Evolutionary conservation across 35 echinoderm and acorn worm genomes (phyloP).

Genomic region (Anneissia japonica): DNA sequence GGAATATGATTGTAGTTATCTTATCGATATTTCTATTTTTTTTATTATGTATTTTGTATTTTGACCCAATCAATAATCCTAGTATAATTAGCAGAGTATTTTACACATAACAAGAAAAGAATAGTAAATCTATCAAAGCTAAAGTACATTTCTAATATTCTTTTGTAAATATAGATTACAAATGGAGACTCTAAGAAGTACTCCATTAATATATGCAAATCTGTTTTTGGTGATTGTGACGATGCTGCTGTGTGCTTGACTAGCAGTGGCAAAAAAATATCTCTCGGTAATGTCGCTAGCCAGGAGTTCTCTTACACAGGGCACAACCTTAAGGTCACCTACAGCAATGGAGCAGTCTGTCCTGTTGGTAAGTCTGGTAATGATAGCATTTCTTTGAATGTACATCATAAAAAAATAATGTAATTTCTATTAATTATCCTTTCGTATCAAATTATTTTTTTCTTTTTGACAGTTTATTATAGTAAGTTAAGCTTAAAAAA

Average conservation of each 20-base stretch:
- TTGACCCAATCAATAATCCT: too few species aligned
- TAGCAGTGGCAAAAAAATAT: background rate
- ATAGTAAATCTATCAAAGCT: too few species aligned
- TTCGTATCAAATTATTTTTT: background rate
- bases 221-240: conserved; percentile 19
- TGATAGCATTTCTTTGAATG: background rate
- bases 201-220: conserved; percentile 48
- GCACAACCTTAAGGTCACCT: conserved; percentile 45
- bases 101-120: too few species aligned
- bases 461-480: background rate
- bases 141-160: too few species aligned
- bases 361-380: conserved; percentile 15
- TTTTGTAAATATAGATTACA: too few species aligned
- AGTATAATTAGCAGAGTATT: too few species aligned
- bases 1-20: background rate
- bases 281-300: conserved; percentile 32
- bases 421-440: background rate
- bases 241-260: conserved; percentile 62
- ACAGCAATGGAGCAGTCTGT: conserved; percentile 49
- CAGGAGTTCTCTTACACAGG: conserved; percentile 65
- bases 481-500: too few species aligned
- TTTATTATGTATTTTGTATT: background rate
- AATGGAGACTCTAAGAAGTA: too few species aligned
- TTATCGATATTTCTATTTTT: background rate
- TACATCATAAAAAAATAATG: background rate